Evolutionary conservation across 1,140 invertebrate genomes (phyloP).

Genomic region (Trichomalopsis sarcophagae): DNA sequence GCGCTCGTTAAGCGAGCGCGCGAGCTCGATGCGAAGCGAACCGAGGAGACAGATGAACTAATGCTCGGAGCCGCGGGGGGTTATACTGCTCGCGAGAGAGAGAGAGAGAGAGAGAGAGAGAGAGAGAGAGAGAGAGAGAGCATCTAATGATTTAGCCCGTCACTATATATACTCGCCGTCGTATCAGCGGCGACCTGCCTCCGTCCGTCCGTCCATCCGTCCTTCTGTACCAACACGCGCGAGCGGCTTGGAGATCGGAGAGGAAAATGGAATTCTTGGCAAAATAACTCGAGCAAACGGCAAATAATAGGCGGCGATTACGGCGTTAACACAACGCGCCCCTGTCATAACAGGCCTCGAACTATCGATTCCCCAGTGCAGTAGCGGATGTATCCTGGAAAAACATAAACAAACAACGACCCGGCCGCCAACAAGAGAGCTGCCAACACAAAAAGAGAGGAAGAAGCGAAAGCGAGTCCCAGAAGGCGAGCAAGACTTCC

Average conservation of each 20-base stretch:
- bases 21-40: constrained; percentile 61
- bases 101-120: constrained; percentile 51
- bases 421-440: neutral
- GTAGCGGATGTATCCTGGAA: neutral
- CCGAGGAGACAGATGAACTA: constrained; percentile 73
- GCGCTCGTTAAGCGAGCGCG: constrained; percentile 56
- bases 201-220: neutral
- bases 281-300: too few relatives aligned
- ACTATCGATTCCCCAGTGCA: constrained; percentile 24
- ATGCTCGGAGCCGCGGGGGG: constrained; percentile 69
- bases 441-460: neutral
- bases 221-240: neutral
- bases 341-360: neutral
- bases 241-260: neutral
- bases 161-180: constrained; percentile 8
- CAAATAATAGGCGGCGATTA: neutral
- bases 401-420: constrained; percentile 15
- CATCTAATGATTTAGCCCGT: constrained; percentile 72
- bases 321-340: neutral
- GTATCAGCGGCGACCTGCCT: neutral
- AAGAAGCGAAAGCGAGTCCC: neutral
- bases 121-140: constrained; percentile 49
- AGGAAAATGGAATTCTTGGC: neutral
- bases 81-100: constrained; percentile 55
- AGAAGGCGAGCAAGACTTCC: constrained; percentile 3